phyloP scores from a whole-genome alignment of 2,797 vertebrate genomes.

The Lagothrix lagotricha region DNA sequence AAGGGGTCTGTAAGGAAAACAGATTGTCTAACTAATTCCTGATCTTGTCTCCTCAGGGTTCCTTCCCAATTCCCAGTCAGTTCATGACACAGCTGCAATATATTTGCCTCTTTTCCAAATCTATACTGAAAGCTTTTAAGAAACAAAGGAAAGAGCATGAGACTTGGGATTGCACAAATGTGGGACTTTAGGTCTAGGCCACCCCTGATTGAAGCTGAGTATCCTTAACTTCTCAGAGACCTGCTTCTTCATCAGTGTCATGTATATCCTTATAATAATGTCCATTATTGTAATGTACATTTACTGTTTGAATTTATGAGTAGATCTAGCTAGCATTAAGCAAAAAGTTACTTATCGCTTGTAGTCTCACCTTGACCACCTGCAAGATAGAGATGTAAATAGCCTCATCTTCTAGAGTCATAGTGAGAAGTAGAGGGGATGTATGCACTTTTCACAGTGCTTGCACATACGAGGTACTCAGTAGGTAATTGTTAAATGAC shows the following conservation, averaged over 20 bases:
- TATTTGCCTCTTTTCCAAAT: background rate
- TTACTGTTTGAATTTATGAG: background rate
- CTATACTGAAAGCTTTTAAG: background rate
- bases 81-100: background rate
- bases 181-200: background rate
- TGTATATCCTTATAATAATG: background rate
- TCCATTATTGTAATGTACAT: background rate
- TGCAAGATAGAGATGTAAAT: background rate
- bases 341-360: background rate
- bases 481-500: background rate
- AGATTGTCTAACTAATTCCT: slow-evolving; percentile 42
- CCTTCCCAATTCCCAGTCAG: slow-evolving; percentile 24
- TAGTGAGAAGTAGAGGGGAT: background rate
- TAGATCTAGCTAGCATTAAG: background rate
- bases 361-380: background rate
- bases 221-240: background rate
- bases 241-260: background rate
- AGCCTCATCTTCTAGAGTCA: background rate
- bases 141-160: background rate
- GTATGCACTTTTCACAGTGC: background rate
- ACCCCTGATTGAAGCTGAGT: background rate
- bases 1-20: slow-evolving; percentile 52
- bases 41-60: background rate
- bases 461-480: background rate
- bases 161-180: background rate